phyloP scores from a whole-genome alignment of 2,888 invertebrate genomes.

The Oxystoma pomonae region DNA sequence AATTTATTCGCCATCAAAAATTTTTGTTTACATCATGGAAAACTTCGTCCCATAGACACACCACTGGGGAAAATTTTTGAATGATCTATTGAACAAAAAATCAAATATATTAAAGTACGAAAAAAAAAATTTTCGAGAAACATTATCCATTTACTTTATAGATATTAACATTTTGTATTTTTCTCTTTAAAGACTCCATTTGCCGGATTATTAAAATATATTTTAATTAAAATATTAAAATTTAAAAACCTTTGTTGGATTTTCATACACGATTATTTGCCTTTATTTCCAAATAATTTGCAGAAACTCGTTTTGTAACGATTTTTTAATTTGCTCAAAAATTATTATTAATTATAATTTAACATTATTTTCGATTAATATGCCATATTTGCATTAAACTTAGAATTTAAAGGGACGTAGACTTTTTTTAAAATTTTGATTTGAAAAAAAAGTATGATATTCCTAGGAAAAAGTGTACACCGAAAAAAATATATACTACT shows the following conservation, averaged over 20 bases:
- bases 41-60: too few species aligned
- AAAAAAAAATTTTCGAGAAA: too few species aligned
- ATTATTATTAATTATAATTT: neutral
- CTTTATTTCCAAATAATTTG: neutral
- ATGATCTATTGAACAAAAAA: too few species aligned
- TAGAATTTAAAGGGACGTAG: neutral
- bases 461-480: too few species aligned
- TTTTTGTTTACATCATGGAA: too few species aligned
- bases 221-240: neutral
- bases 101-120: too few species aligned
- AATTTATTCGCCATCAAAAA: too few species aligned
- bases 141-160: too few species aligned
- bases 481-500: too few species aligned
- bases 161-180: constrained; percentile 4
- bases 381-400: neutral
- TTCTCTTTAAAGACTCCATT: neutral
- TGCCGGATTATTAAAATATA: neutral
- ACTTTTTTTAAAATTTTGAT: too few species aligned
- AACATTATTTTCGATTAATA: neutral
- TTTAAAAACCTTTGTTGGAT: neutral
- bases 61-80: too few species aligned
- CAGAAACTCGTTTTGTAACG: neutral
- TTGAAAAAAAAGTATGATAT: too few species aligned
- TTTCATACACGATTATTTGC: neutral
- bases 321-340: neutral